These are phyloP conservation scores for Epizoanthus scotinus DNA, from an alignment of 92 coral and sea anemone genomes.

Conservation along the genomic window DNA sequence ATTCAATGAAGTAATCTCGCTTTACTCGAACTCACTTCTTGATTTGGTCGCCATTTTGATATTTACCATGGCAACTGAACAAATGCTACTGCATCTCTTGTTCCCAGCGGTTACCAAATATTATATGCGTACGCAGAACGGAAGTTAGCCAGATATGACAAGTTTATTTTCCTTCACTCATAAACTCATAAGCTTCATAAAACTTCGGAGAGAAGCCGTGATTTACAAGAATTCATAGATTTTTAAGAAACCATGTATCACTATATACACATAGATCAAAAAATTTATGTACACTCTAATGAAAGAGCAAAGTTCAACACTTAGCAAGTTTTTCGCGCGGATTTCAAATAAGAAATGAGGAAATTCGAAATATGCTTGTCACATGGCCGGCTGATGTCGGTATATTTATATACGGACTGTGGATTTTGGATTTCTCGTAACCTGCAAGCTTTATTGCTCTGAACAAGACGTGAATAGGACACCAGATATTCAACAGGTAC, in stretches of 20 bases:
- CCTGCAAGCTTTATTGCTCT: constrained; percentile 16
- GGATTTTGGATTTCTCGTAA: neutral
- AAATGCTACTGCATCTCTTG: neutral
- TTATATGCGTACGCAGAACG: constrained; percentile 1
- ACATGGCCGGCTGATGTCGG: neutral
- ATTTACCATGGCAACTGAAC: constrained; percentile 30
- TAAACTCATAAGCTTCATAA: too few relatives aligned
- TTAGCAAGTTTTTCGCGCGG: too few relatives aligned
- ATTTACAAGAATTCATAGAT: too few relatives aligned
- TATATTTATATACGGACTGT: neutral
- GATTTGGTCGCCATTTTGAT: constrained; percentile 24
- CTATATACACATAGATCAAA: too few relatives aligned
- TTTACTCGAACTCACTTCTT: neutral
- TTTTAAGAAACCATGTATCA: too few relatives aligned
- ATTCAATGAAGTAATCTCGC: neutral
- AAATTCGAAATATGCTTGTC: neutral
- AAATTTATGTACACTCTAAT: too few relatives aligned
- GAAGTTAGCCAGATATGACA: neutral
- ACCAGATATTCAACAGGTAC: constrained; percentile 33
- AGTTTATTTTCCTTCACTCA: too few relatives aligned
- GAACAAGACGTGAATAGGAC: constrained; percentile 3
- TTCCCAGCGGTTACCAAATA: neutral
- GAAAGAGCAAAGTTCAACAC: too few relatives aligned
- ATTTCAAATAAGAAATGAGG: too few relatives aligned
- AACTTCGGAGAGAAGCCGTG: too few relatives aligned